Conservation (phyloP, 2,888 invertebrate genomes). For the Tipula unca region DNA sequence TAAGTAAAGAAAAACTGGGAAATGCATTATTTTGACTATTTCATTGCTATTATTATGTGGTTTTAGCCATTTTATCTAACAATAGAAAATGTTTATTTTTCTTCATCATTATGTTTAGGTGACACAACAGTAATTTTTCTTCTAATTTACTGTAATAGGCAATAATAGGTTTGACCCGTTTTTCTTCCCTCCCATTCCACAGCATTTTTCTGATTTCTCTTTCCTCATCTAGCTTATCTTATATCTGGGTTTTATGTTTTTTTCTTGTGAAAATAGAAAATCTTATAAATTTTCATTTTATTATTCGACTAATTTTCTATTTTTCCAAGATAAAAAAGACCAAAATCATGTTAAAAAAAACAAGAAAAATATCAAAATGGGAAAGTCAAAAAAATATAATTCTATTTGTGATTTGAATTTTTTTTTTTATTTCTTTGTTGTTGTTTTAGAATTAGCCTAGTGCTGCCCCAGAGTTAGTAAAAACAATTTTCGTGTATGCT, state of each 20-base stretch:
- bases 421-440: background rate
- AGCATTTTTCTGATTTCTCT: background rate
- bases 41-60: background rate
- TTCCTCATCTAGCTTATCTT: background rate
- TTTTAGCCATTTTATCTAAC: background rate
- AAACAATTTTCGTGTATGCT: background rate
- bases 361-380: background rate
- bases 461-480: background rate
- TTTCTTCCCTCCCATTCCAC: background rate
- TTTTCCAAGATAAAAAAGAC: background rate
- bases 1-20: background rate
- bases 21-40: background rate
- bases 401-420: background rate
- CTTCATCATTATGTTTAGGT: background rate
- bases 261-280: background rate
- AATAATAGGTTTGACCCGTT: background rate
- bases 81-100: background rate
- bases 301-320: background rate
- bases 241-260: background rate
- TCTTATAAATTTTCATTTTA: background rate
- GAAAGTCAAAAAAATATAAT: background rate
- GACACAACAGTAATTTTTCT: constrained; percentile 15
- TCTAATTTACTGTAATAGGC: constrained; percentile 15
- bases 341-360: background rate
- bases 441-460: background rate